Percentiles rank a stretch among this genome's conserved stretches.
phyloP scores from a whole-genome alignment of 2,888 invertebrate genomes.

The Sylvicola cinctus region DNA sequence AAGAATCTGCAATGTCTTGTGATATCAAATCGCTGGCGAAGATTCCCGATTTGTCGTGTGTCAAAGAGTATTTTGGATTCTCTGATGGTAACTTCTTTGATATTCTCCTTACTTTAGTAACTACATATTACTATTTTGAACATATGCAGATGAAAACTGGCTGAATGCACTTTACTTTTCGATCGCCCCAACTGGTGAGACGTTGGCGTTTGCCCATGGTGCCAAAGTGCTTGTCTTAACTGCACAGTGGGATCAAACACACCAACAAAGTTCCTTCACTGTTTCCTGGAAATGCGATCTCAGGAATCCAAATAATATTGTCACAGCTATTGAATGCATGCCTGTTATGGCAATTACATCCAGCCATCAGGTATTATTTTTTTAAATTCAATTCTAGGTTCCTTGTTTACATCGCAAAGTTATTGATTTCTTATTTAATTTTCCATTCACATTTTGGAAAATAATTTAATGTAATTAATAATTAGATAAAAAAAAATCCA shows the following conservation, averaged over 20 bases:
- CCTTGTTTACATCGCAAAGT: too few relatives aligned
- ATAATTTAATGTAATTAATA: too few relatives aligned
- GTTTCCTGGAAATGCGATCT: constrained; percentile 35
- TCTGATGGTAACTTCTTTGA: constrained; percentile 21
- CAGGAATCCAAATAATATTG: constrained; percentile 28
- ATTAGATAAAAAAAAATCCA: too few relatives aligned
- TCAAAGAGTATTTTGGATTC: constrained; percentile 35
- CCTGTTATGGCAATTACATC: constrained; percentile 21
- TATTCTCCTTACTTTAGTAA: background rate
- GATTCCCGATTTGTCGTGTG: constrained; percentile 35
- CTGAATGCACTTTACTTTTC: constrained; percentile 44
- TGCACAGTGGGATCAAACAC: constrained; percentile 36
- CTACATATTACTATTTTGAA: background rate
- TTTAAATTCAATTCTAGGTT: constrained; percentile 1
- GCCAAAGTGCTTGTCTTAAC: constrained; percentile 42
- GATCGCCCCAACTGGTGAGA: constrained; percentile 50
- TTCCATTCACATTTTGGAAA: too few relatives aligned
- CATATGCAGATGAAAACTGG: constrained; percentile 33
- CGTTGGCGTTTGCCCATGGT: constrained; percentile 43
- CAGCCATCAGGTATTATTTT: background rate
- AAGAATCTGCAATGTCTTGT: constrained; percentile 25
- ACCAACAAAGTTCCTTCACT: constrained; percentile 26
- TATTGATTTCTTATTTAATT: too few relatives aligned
- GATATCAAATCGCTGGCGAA: constrained; percentile 41
- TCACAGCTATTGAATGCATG: constrained; percentile 27